A percentile compares a stretch with the other conserved stretches of the same genome.
Evolutionary conservation across 2,797 vertebrate genomes (phyloP).

Genomic region (Sciurus vulgaris): DNA sequence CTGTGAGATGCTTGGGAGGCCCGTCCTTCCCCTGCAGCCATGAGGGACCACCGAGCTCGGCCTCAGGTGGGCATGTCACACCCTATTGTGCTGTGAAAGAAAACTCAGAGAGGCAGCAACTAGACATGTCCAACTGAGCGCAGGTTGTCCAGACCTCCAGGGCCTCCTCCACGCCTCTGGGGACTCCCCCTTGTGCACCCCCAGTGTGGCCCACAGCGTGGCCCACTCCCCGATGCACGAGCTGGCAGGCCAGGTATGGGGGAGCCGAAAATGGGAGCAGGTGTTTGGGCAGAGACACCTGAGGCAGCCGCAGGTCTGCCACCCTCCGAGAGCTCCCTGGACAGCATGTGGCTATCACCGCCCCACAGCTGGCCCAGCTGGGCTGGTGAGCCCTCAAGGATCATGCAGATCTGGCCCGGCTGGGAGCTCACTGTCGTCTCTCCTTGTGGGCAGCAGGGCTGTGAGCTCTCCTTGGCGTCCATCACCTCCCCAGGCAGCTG

Average conservation of each 20-base stretch:
- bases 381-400: neutral
- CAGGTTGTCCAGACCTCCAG: neutral
- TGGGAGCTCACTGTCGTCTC: neutral
- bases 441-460: neutral
- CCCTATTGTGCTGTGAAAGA: neutral
- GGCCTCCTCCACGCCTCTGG: fast-evolving
- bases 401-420: fast-evolving
- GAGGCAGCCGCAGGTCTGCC: neutral
- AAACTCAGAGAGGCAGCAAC: neutral
- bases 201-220: fast-evolving
- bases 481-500: neutral
- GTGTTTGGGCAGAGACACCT: fast-evolving
- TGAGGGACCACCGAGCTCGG: too few species aligned
- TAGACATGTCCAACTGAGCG: too few species aligned
- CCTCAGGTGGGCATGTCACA: fast-evolving
- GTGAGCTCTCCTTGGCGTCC: neutral
- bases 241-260: neutral
- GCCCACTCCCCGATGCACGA: fast-evolving
- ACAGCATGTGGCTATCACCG: neutral
- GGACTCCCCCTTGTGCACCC: fast-evolving
- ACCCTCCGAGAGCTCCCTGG: neutral
- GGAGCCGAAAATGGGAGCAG: neutral
- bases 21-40: neutral
- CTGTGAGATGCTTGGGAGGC: fast-evolving
- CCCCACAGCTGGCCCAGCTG: neutral